A percentile compares a stretch with the other conserved stretches of the same genome.
Evolutionary conservation across 37 sponge, comb jelly and placozoan species (phyloP).

Genomic region (Cliona cf. orientalis): DNA sequence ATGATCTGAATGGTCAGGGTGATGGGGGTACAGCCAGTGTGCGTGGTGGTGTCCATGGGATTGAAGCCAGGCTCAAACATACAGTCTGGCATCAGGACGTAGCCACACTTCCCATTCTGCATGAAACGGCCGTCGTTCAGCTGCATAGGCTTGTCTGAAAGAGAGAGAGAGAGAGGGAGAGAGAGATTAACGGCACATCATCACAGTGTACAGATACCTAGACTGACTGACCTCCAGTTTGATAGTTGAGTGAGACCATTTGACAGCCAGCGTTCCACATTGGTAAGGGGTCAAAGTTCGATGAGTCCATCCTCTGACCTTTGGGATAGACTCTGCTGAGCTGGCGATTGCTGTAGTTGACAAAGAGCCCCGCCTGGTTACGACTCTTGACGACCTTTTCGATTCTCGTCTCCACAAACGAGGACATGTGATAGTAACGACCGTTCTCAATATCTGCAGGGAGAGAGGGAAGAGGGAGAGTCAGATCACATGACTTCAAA

Average conservation of each 20-base stretch:
- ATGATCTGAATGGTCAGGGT: conserved; percentile 72
- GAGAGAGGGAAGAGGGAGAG: background rate
- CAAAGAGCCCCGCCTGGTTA: conserved; percentile 57
- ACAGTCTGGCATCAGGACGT: conserved; percentile 92
- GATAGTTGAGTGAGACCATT: conserved; percentile 95
- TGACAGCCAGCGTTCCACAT: conserved; percentile 97
- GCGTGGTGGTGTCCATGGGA: conserved; percentile 71
- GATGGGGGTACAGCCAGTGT: conserved; percentile 52
- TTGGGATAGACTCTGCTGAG: conserved; percentile 96
- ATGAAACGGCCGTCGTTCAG: conserved; percentile 95
- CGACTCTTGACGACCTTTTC: conserved; percentile 72
- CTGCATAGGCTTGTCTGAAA: conserved; percentile 93
- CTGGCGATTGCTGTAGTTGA: conserved; percentile 70
- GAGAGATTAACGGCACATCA: background rate
- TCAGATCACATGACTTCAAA: background rate
- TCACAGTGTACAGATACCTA: background rate
- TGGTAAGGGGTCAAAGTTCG: conserved; percentile 93
- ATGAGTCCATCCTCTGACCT: conserved; percentile 90
- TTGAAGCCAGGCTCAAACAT: conserved; percentile 87
- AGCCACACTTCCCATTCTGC: conserved; percentile 93
- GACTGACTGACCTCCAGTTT: conserved; percentile 80
- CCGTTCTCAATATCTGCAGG: conserved; percentile 47
- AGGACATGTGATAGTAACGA: conserved; percentile 92
- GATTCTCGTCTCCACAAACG: conserved; percentile 93
- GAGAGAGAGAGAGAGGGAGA: background rate